Evolutionary conservation across 2,113 vertebrate species (phyloP), one percentile per base, ranked within the genome.

Genomic region (Chrysochloris asiatica): DNA sequence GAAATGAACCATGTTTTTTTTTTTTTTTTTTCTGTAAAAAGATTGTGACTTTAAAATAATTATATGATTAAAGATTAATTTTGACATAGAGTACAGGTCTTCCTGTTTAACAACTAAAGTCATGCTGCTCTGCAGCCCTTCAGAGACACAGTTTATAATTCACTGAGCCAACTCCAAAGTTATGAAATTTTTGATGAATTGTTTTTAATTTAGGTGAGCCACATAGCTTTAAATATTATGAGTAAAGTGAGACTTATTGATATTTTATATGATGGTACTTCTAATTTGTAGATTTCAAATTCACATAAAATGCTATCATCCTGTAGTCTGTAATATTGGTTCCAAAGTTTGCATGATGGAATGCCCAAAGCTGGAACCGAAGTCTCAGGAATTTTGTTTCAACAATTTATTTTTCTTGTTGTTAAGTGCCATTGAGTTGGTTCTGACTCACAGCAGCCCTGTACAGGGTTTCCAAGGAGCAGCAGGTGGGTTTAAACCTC

Each of bases 171-270:
- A n/a, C 73, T 82, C 77, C 52, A 56, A 92, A 91, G 79, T 90
- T 87, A 88, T 80, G 45, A 61, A 95, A 76, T 85, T 88, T 47
- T 72, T 95, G 88, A 90, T 95, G 59, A 93, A 92, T 94, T 95
- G 79, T 92, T 95, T 93, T 86, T 88, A 95, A 95, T 95, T 96
- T 93, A 28, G 38, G 33, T 22, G 21, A 90, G 65, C 88, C 75
- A 63, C 8, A 80, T 38, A 93, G 71, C 90, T 36, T 88, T 94
- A 80, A 95, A 87, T 86, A 92, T 76, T 95, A 22, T 86, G 56
- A 41, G 82, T 71, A 61, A 92, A 92, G 33, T 81, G 38, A 92
- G 59, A 92, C 52, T 76, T 94, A 80, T 26, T 91, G 85, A 81
- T 93, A 93, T 50, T 92, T 93, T 91, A 85, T 92, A 71, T 41